Base-by-base conservation (phyloP, 2,888 invertebrate species). In the Teleiodes luculella region DNA sequence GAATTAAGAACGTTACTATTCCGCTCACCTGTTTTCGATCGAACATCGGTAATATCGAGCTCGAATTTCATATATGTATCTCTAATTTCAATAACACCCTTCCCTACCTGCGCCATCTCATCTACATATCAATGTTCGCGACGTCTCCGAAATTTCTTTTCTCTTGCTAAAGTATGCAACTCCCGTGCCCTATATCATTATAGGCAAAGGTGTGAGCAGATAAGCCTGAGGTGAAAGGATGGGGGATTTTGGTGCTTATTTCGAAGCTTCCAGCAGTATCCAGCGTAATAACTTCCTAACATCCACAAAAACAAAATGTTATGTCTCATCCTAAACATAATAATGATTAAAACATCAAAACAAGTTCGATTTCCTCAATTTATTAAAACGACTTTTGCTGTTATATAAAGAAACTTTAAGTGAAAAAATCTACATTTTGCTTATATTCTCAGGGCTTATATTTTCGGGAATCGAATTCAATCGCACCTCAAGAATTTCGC, bases 161-260 rank as follows among this genome's bases (percentile, higher is more conserved):
- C 83, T 82, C 77, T 78, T 70, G 78, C 76, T 83, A 80, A 83
- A 85, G 78, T 84, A 86, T 85, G 84, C 85, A 85, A 79, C 80
- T 79, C 85, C 82, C 87, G 86, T 88, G 86, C 85, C 80, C 82
- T 83, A 82, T 86, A 83, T 86, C 84, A 87, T 87, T 87, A 86
- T 83, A 69, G 72, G 70, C 73, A 73, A 37, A 51, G 51, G 41
- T 41, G 51, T 20, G 51, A 45, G n/a, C 24, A 52, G 41, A 39
- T 41, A 13, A 39, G 51, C 47, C 33, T 16, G 28, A 36, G 30
- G 37, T 5, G 39, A 41, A 20, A 30, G 18, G n/a, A 18, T 20
- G 11, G 43, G 20, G 20, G 43, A 18, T 43, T 43, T 43, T 43
- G n/a, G 24, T 24, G 11, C 51, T 30, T 24, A 24, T 41, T n/a